Evolutionary conservation across 2,888 invertebrate genomes (phyloP).

Genomic region (Caenorhabditis panamensis): DNA sequence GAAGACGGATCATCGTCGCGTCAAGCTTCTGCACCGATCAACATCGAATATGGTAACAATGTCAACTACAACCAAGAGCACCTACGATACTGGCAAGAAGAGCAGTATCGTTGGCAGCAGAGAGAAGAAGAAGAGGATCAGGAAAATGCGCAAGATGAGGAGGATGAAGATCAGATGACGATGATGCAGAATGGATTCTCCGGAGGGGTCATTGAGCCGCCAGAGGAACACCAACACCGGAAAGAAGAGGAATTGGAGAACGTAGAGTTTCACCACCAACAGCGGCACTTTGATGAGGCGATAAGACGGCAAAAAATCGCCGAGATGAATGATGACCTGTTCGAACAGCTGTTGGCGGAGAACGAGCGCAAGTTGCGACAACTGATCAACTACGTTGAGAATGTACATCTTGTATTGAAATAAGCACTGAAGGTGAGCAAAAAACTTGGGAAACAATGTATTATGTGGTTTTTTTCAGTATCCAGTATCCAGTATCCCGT

Average conservation of each 20-base stretch:
- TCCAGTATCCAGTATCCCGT: too few species aligned
- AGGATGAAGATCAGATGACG: slow-evolving; percentile 9
- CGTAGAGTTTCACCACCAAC: background rate
- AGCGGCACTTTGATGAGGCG: slow-evolving; percentile 12
- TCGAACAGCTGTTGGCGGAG: slow-evolving; percentile 57
- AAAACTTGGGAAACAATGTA: background rate
- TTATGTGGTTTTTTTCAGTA: background rate
- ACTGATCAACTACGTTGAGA: slow-evolving; percentile 44
- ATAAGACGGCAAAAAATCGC: slow-evolving; percentile 36
- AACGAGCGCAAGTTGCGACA: slow-evolving; percentile 45
- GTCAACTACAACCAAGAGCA: background rate
- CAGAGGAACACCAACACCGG: slow-evolving; percentile 7
- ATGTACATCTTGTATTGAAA: slow-evolving; percentile 33
- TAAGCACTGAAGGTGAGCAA: slow-evolving; percentile 29
- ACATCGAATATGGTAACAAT: slow-evolving; percentile 27
- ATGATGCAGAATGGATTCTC: slow-evolving; percentile 45
- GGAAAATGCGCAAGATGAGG: background rate
- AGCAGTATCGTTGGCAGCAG: slow-evolving; percentile 17
- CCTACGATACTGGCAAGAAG: slow-evolving; percentile 19
- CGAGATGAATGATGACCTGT: slow-evolving; percentile 41
- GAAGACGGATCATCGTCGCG: slow-evolving; percentile 22
- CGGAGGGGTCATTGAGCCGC: slow-evolving; percentile 18
- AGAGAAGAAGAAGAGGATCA: background rate
- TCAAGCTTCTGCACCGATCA: slow-evolving; percentile 40
- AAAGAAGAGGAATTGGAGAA: slow-evolving; percentile 8